Evolutionary conservation across 2,888 invertebrate species (phyloP).

Genomic region (Thysanoteuthis rhombus): DNA sequence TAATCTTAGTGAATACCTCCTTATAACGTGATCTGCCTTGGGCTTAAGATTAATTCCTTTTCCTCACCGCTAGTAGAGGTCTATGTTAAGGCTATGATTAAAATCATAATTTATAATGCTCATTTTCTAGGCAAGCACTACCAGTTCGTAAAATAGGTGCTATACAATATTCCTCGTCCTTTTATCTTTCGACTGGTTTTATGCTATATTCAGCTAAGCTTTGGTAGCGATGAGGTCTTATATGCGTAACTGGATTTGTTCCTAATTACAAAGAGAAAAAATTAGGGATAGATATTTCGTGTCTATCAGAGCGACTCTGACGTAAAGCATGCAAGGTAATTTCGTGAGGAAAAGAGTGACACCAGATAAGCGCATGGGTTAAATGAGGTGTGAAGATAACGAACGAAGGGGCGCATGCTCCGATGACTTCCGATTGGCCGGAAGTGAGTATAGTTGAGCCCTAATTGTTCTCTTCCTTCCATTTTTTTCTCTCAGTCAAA

Average conservation of each 20-base stretch:
- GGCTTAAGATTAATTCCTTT: too few relatives aligned
- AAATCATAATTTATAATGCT: too few relatives aligned
- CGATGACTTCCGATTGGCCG: not conserved
- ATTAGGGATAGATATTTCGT: not conserved
- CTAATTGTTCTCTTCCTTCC: not conserved
- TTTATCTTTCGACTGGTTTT: not conserved
- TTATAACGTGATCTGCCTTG: too few relatives aligned
- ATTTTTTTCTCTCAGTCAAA: not conserved
- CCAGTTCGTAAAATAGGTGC: too few relatives aligned
- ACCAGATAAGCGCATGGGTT: not conserved
- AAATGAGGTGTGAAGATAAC: not conserved
- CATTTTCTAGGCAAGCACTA: too few relatives aligned
- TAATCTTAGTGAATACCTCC: too few relatives aligned
- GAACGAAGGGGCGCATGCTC: not conserved
- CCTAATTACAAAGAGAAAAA: not conserved
- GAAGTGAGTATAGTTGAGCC: not conserved
- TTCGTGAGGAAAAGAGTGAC: not conserved
- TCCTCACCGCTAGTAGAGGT: too few relatives aligned
- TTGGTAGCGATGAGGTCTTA: not conserved
- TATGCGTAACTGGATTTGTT: not conserved
- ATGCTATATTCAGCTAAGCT: not conserved
- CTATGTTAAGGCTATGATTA: too few relatives aligned
- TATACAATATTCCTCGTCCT: too few relatives aligned
- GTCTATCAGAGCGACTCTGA: not conserved
- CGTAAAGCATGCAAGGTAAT: not conserved